phyloP scores from a whole-genome alignment of 2,113 vertebrate species.

The Blennius ocellaris region DNA sequence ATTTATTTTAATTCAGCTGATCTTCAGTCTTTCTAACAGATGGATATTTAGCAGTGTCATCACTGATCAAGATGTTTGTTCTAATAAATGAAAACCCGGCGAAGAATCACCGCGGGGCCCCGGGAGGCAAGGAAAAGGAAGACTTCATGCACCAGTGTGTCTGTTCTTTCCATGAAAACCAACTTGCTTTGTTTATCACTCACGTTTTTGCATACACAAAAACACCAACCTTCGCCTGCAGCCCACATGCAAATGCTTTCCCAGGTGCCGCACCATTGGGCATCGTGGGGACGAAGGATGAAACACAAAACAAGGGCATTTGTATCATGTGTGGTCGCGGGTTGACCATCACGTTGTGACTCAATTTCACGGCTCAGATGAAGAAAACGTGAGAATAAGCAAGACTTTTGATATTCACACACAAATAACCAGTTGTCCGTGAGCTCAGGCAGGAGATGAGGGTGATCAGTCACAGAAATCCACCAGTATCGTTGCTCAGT shows the following conservation, averaged over 20 bases:
- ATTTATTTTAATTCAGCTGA: neutral
- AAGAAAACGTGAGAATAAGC: slow-evolving; percentile 63
- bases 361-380: slow-evolving; percentile 70
- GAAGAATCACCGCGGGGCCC: neutral
- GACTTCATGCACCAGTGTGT: slow-evolving; percentile 31
- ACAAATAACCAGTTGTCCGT: slow-evolving; percentile 48
- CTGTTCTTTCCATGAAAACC: neutral
- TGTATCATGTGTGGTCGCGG: too few relatives aligned
- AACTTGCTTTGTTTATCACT: slow-evolving; percentile 6
- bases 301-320: slow-evolving; percentile 46
- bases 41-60: neutral
- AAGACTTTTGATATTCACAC: slow-evolving; percentile 53
- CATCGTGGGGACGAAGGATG: slow-evolving; percentile 19
- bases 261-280: slow-evolving; percentile 12
- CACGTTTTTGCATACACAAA: slow-evolving; percentile 36
- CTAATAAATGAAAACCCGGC: neutral
- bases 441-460: slow-evolving; percentile 49
- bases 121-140: slow-evolving; percentile 39
- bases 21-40: slow-evolving; percentile 6
- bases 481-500: slow-evolving; percentile 22
- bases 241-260: slow-evolving; percentile 40
- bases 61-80: neutral
- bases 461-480: slow-evolving; percentile 26
- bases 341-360: slow-evolving; percentile 62
- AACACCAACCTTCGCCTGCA: slow-evolving; percentile 6